Evolutionary conservation across 1,140 invertebrate species (phyloP).

Genomic region (Saccostrea echinata): DNA sequence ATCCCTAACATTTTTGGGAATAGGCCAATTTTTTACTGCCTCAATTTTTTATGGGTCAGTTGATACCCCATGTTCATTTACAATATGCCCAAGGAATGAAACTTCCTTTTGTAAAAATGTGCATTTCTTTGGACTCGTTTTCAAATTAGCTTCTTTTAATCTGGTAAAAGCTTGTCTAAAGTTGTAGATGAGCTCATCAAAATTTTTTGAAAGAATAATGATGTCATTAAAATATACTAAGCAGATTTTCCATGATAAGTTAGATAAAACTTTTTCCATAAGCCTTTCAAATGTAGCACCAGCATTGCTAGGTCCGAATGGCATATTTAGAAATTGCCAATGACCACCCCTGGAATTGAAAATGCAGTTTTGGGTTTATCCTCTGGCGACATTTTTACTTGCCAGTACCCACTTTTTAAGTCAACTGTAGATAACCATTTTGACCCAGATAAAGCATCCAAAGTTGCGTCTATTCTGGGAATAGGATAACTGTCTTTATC

Average conservation of each 20-base stretch:
- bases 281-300: constrained; percentile 68
- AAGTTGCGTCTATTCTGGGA: constrained; percentile 71
- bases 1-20: constrained; percentile 58
- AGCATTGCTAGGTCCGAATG: too few species aligned
- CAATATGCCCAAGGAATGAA: constrained; percentile 50
- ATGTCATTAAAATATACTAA: constrained; percentile 57
- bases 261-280: constrained; percentile 66
- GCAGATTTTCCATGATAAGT: constrained; percentile 50
- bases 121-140: constrained; percentile 51
- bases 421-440: constrained; percentile 73
- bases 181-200: neutral
- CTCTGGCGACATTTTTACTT: too few species aligned
- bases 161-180: constrained; percentile 39
- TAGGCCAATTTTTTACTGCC: too few species aligned
- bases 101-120: constrained; percentile 45
- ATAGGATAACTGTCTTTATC: constrained; percentile 81
- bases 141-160: constrained; percentile 39
- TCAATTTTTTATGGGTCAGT: constrained; percentile 63
- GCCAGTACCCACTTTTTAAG: too few species aligned
- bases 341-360: too few species aligned
- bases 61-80: constrained; percentile 36
- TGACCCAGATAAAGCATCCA: constrained; percentile 59
- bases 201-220: constrained; percentile 41
- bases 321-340: too few species aligned
- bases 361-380: too few species aligned